Conservation (phyloP, 2,113 vertebrate genomes). For the Tenrec ecaudatus region DNA sequence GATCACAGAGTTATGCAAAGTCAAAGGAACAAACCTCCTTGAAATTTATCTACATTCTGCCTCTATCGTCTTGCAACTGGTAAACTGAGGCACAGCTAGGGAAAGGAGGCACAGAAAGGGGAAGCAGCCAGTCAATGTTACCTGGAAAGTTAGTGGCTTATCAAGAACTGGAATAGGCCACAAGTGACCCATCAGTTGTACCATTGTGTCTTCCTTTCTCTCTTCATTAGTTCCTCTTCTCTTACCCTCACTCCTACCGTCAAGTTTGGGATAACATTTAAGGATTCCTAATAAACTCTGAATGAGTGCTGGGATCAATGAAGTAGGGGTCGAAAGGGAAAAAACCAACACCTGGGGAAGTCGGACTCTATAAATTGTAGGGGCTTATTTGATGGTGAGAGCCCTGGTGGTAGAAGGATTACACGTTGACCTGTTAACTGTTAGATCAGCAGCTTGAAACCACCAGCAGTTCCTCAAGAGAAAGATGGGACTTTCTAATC, state of each 20-base stretch:
- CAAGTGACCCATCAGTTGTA: not conserved
- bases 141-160: not conserved
- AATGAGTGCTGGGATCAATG: not conserved
- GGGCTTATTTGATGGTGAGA: not conserved
- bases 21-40: conserved; percentile 57
- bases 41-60: not conserved
- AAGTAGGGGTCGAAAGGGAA: not conserved
- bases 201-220: not conserved
- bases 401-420: not conserved
- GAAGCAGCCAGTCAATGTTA: conserved; percentile 21
- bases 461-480: too few relatives aligned
- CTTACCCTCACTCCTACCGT: not conserved
- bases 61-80: conserved; percentile 32
- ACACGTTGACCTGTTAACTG: not conserved
- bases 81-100: conserved; percentile 45
- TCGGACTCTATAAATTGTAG: not conserved
- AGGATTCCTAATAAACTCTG: not conserved
- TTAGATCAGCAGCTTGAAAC: too few relatives aligned
- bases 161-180: not conserved
- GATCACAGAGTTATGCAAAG: conserved; percentile 56
- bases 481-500: too few relatives aligned
- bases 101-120: conserved; percentile 38
- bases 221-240: too few relatives aligned
- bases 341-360: not conserved
- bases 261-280: not conserved